Base-by-base conservation (phyloP, 2,888 invertebrate species). In the Lasioglossum oenotherae region DNA sequence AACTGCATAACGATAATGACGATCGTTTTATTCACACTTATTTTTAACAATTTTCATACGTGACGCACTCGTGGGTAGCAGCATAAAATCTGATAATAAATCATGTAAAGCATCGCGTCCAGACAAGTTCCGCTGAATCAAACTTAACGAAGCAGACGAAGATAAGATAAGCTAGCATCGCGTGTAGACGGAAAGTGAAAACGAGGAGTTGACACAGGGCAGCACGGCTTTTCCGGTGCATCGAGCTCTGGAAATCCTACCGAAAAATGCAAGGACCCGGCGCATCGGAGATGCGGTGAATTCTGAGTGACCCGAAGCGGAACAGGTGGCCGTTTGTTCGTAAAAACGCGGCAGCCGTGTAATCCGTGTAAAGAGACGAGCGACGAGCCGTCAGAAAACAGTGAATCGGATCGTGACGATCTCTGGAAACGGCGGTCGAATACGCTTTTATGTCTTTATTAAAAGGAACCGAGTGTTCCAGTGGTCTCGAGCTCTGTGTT, bases 371-470 rank as follows among this genome's bases (percentile, higher is more conserved):
- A 71, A 71, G 38, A 41, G 23, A 71, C 71, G 53, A 53, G 69
- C 67, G 67, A 14, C 31, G 31, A 3, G 35, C 16, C 23, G 23
- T 5, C 10, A 12, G 77, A 49, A 49, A 69, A 49, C 23, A 14
- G 31, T 49, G 16, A 75, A 86, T 78, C 27, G 49, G n/a, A 75
- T 76, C 71, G 53, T 1, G 77, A 46, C 23, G 64, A 44, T 78
- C 49, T 10, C 44, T 23, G 69, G 49, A 60, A 76, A 81, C 76
- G 53, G 71, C 8, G 27, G 23, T 71, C 73, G 64, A 64, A 78
- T 67, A 35, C 44, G 41, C 16, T 78, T 67, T 74, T 67, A 81
- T 38, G 76, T 82, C 80, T 90, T 79, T 67, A 75, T 90, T 81
- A 82, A 78, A 78, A 60, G 57, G 38, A 44, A 49, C 35, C 44